Evolutionary conservation across 2,888 invertebrate species (phyloP).

Genomic region (Napeogenes sylphis): DNA sequence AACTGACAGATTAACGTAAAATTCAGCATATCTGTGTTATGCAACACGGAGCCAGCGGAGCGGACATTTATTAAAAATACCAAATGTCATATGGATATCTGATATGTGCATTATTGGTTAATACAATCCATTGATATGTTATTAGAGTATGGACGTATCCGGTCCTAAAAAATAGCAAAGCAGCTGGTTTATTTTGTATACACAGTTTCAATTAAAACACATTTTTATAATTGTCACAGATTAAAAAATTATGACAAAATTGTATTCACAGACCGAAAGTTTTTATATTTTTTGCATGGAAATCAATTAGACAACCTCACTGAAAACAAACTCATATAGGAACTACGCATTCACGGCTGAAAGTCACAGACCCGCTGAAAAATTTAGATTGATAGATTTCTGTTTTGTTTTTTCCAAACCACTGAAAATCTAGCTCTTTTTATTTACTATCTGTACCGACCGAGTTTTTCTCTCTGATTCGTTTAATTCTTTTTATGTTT

Average conservation of each 20-base stretch:
- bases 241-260: too few relatives aligned
- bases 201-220: too few relatives aligned
- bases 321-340: conserved; percentile 27
- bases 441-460: conserved; percentile 29
- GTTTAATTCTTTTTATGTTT: conserved; percentile 12
- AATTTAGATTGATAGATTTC: conserved; percentile 52
- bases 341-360: conserved; percentile 42
- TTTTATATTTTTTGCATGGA: too few relatives aligned
- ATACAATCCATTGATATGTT: conserved; percentile 18
- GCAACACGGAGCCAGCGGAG: conserved; percentile 49
- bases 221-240: too few relatives aligned
- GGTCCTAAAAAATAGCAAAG: conserved; percentile 9
- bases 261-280: too few relatives aligned
- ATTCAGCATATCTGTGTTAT: conserved; percentile 53
- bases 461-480: conserved; percentile 22
- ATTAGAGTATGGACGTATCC: conserved; percentile 24
- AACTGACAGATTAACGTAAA: conserved; percentile 66
- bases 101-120: conserved; percentile 25
- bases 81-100: conserved; percentile 24
- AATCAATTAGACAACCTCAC: conserved; percentile 27
- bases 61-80: conserved; percentile 45
- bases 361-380: conserved; percentile 44
- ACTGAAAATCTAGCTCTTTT: conserved; percentile 47
- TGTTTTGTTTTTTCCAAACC: conserved; percentile 48
- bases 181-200: conserved; percentile 13